These are phyloP conservation scores for Pachyramphus minor DNA, from an alignment of 2,113 vertebrate species.

Conservation along the genomic window DNA sequence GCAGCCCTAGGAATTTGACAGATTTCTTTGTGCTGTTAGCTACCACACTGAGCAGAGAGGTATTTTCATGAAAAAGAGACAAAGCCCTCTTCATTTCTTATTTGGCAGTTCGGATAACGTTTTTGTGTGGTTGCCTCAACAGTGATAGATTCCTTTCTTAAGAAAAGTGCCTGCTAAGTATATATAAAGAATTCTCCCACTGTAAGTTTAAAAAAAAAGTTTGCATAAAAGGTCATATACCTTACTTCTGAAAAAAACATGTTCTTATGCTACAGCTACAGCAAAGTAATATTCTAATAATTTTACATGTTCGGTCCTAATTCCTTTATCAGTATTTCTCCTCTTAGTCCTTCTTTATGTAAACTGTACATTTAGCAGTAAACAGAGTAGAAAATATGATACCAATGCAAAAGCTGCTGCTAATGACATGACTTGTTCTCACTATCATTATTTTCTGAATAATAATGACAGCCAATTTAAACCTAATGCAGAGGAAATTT, in stretches of 20 bases:
- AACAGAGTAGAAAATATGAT: slow-evolving; percentile 70
- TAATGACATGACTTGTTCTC: slow-evolving; percentile 53
- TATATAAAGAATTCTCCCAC: not conserved
- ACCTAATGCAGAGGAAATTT: slow-evolving; percentile 62
- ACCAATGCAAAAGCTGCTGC: slow-evolving; percentile 31
- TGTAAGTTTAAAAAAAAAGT: not conserved
- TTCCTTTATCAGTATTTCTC: not conserved
- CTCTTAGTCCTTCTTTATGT: slow-evolving; percentile 13
- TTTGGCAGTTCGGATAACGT: not conserved
- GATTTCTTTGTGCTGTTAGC: not conserved
- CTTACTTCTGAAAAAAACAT: not conserved
- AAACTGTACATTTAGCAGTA: slow-evolving; percentile 69
- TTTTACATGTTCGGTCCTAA: not conserved
- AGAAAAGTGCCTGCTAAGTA: not conserved
- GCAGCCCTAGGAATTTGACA: not conserved
- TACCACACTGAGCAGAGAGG: not conserved
- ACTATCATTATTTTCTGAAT: slow-evolving; percentile 66
- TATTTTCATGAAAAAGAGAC: not conserved
- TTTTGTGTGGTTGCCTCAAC: not conserved
- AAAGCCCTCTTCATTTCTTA: not conserved
- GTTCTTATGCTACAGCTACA: not conserved
- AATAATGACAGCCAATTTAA: slow-evolving; percentile 71
- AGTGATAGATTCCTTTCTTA: not conserved
- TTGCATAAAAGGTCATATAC: not conserved
- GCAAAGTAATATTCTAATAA: not conserved